phyloP scores from a whole-genome alignment of 2,797 vertebrate genomes.

The Bradypus variegatus region DNA sequence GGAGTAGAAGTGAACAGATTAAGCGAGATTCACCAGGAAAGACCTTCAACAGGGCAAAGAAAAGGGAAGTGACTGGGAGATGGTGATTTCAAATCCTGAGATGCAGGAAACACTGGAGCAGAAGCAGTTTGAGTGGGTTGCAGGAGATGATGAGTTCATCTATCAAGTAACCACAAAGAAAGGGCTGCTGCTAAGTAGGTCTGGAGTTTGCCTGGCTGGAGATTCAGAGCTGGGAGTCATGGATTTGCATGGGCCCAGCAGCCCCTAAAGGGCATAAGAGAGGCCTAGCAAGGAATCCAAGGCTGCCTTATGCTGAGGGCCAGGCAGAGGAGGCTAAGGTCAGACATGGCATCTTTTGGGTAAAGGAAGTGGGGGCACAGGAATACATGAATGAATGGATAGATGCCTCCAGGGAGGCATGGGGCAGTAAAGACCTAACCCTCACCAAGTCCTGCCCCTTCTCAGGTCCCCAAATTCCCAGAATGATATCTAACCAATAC shows the following conservation, averaged over 20 bases:
- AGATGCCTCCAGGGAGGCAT: not conserved
- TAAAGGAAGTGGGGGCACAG: not conserved
- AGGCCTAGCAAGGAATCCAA: not conserved
- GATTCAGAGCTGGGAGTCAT: not conserved
- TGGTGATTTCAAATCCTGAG: not conserved
- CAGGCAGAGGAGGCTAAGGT: not conserved
- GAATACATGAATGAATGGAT: not conserved
- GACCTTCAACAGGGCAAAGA: not conserved
- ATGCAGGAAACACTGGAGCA: not conserved
- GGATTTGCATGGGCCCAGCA: not conserved
- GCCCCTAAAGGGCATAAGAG: not conserved
- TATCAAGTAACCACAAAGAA: not conserved
- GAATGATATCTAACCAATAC: not conserved
- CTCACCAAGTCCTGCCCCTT: not conserved
- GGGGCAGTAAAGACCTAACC: not conserved
- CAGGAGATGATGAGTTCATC: not conserved
- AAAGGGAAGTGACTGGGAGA: not conserved
- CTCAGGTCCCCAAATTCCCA: not conserved
- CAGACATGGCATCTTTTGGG: not conserved
- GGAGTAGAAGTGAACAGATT: not conserved
- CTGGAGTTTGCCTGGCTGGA: not conserved
- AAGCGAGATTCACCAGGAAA: not conserved
- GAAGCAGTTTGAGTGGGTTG: not conserved
- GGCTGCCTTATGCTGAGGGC: not conserved
- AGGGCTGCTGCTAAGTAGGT: not conserved